Base-by-base conservation (phyloP, 1,140 invertebrate species). In the Drosophila subpulchrella region DNA sequence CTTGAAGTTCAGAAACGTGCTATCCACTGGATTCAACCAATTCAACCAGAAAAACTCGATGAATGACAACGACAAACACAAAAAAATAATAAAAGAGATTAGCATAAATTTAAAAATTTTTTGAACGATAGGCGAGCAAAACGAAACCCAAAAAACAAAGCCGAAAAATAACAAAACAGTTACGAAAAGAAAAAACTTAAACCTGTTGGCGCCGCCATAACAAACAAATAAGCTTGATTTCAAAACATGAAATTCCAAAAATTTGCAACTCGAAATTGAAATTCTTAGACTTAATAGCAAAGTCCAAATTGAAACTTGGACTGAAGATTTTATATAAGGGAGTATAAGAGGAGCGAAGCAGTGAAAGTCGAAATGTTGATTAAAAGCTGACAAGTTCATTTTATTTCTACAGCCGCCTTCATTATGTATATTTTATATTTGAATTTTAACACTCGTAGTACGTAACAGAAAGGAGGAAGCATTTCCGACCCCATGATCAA, bases 1-100 rank as follows among this genome's bases (percentile, higher is more conserved):
- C 44, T 17, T 56, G 20, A 36, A 1, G 13, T 27, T 36, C 36
- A 48, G 70, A 75, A 75, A 75, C 71, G 72, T 75, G 72, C 72
- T 75, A 27, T 53, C 15, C 39, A 38, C 61, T 32, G 48, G 10
- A 60, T 46, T 46, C 11, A 32, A 44, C 32, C 27, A 10, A 30
- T 47, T 36, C 12, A 81, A 86, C 75, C 82, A 86, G 82, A 82
- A 88, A 82, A 78, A 86, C 78, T 86, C 58, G 81, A 77, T 51
- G 66, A 78, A 42, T 78, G 42, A 39, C 74, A 71, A 27, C 44
- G 50, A 15, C 51, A 48, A 62, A 57, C 38, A 61, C 44, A 65
- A 66, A 44, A 55, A 54, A 47, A 54, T 68, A 79, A 62, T 67
- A 36, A 75, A 59, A 65, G 36, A 60, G 53, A 59, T 74, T 74